These are phyloP conservation scores for Macaria liturata DNA, from an alignment of 2,888 invertebrate genomes.

Conservation along the genomic window DNA sequence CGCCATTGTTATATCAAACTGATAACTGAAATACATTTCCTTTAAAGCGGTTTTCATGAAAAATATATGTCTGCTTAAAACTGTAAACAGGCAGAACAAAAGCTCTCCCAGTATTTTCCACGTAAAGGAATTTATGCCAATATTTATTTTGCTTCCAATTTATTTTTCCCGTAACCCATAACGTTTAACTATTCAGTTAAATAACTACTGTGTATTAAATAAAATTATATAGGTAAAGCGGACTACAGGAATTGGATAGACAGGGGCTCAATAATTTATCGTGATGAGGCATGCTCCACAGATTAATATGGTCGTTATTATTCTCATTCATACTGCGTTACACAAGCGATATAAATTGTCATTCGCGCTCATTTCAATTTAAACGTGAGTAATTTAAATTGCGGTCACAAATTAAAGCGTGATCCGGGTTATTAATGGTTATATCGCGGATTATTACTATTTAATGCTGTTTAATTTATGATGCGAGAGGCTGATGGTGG, in stretches of 20 bases:
- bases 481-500: conserved; percentile 22
- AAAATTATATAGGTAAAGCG: no score
- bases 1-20: no score
- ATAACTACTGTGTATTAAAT: no score
- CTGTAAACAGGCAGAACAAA: no score
- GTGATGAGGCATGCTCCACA: conserved; percentile 32
- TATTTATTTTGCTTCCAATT: no score
- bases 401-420: conserved; percentile 41
- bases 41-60: no score
- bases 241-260: conserved; percentile 4
- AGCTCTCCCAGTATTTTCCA: no score
- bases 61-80: no score
- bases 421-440: conserved; percentile 32
- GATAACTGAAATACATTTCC: no score
- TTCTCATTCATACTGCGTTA: conserved; percentile 38
- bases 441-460: conserved; percentile 29
- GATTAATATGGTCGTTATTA: conserved; percentile 38
- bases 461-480: conserved; percentile 31
- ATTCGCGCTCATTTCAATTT: conserved; percentile 41
- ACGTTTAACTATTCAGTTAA: no score
- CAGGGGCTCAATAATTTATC: conserved; percentile 27
- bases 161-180: no score
- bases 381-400: conserved; percentile 42
- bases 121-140: no score
- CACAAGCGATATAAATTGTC: conserved; percentile 42